Conservation (phyloP, 2,113 vertebrate genomes). For the Megalops atlanticus region DNA sequence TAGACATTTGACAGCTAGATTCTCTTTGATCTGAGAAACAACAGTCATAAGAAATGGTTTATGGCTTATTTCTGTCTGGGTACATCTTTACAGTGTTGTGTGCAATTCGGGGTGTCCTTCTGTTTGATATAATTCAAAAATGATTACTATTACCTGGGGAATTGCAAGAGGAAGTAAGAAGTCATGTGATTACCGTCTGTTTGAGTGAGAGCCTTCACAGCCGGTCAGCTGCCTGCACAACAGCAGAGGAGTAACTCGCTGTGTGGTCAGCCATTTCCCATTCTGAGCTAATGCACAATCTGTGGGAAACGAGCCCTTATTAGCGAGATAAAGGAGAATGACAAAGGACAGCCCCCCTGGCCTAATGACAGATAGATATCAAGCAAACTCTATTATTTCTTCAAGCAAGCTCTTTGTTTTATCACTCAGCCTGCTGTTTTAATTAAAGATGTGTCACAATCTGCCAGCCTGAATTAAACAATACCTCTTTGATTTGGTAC, state of each 20-base stretch:
- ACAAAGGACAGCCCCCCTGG: slow-evolving; percentile 64
- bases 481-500: slow-evolving; percentile 63
- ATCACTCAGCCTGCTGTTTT: slow-evolving; percentile 65
- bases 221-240: slow-evolving; percentile 25
- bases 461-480: slow-evolving; percentile 58
- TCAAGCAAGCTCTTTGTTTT: slow-evolving; percentile 67
- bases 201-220: not conserved
- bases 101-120: too few relatives aligned
- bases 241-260: slow-evolving; percentile 33
- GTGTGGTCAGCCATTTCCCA: slow-evolving; percentile 39
- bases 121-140: too few relatives aligned
- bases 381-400: slow-evolving; percentile 52
- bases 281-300: slow-evolving; percentile 48
- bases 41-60: too few relatives aligned
- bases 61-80: too few relatives aligned
- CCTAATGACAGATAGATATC: slow-evolving; percentile 72
- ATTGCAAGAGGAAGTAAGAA: not conserved
- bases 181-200: not conserved
- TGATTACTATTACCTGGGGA: too few relatives aligned
- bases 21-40: too few relatives aligned
- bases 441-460: slow-evolving; percentile 69
- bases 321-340: slow-evolving; percentile 63
- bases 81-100: too few relatives aligned
- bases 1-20: too few relatives aligned
- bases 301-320: slow-evolving; percentile 52